Evolutionary conservation across 2,888 invertebrate species (phyloP), one percentile per base, ranked within the genome.

Genomic region (Bursaphelenchus okinawaensis): DNA sequence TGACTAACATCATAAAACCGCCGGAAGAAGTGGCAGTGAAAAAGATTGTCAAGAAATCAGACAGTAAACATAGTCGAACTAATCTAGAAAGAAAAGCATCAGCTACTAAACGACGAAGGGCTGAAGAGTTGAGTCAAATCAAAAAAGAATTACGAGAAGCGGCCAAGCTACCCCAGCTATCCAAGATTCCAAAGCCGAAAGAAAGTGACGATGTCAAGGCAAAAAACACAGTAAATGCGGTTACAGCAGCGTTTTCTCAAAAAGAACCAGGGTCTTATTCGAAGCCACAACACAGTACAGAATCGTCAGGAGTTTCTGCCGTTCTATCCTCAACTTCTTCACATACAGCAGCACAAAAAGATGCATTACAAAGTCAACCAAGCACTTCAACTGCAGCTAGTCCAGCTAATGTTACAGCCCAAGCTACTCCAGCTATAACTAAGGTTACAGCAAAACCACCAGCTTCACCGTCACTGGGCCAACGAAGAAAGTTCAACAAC

Each of bases 221-320:
- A 3, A 81, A 81, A 59, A 78, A 76, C 60, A 81, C 81, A 1
- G 75, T 81, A 24, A 77, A 81, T 56, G 81, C 79, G 0, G 77
- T 81, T 1, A 69, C 78, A 0, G 81, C 81, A 0, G 81, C 81
- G 0, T 81, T 81, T 65, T 75, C 77, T 8, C 70, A 52, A 19
- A 63, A 24, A 2, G 40, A 20, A 9, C 24, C 22, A 23, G n/a
- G n/a, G n/a, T 26, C 29, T 8, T 31, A 12, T 22, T 8, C 40
- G n/a, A 62, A 40, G 16, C 28, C 40, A 20, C 55, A 52, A 24
- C 29, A 29, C 22, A 51, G n/a, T 7, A 19, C 20, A 2, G 22
- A 63, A n/a, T n/a, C 19, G 20, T 9, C 55, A 22, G 23, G 57
- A 20, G 50, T 23, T 0, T 19, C 68, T 22, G 20, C 56, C 8